phyloP scores from a whole-genome alignment of 2,888 invertebrate genomes.

The Callinectes sapidus region DNA sequence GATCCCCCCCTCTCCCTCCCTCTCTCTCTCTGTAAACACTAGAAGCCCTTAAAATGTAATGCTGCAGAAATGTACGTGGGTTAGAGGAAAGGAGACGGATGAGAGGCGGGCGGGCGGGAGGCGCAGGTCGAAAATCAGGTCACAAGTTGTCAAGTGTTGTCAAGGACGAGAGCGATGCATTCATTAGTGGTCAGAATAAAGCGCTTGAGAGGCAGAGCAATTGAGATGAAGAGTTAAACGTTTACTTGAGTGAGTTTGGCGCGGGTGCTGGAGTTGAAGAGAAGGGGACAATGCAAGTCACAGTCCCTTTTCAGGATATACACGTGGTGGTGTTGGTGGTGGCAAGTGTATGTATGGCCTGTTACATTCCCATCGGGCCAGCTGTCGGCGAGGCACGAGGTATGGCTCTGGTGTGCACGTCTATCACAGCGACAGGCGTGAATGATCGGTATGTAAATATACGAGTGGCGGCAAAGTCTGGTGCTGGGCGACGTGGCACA shows the following conservation, averaged over 20 bases:
- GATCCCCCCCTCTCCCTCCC: not conserved
- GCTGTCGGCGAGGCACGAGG: not conserved
- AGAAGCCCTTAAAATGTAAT: not conserved
- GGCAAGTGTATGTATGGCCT: not conserved
- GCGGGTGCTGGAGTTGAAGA: not conserved
- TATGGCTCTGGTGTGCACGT: not conserved
- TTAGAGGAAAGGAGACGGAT: not conserved
- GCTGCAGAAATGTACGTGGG: not conserved
- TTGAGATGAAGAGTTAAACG: not conserved
- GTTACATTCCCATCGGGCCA: not conserved
- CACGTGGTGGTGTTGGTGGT: not conserved
- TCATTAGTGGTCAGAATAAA: not conserved
- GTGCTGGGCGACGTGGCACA: not conserved
- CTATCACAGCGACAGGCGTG: not conserved
- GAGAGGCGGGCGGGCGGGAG: not conserved
- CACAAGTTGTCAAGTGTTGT: slow-evolving; percentile 1
- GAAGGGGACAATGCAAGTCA: not conserved
- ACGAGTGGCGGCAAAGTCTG: not conserved
- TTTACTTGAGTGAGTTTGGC: not conserved
- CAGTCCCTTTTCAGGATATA: not conserved
- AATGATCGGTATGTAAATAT: slow-evolving; percentile 15
- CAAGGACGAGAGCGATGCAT: not conserved
- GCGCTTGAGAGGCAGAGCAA: not conserved
- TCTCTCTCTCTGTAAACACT: slow-evolving; percentile 9
- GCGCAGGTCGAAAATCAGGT: not conserved